phyloP scores from a whole-genome alignment of 2,888 invertebrate genomes.

The Syritta pipiens region DNA sequence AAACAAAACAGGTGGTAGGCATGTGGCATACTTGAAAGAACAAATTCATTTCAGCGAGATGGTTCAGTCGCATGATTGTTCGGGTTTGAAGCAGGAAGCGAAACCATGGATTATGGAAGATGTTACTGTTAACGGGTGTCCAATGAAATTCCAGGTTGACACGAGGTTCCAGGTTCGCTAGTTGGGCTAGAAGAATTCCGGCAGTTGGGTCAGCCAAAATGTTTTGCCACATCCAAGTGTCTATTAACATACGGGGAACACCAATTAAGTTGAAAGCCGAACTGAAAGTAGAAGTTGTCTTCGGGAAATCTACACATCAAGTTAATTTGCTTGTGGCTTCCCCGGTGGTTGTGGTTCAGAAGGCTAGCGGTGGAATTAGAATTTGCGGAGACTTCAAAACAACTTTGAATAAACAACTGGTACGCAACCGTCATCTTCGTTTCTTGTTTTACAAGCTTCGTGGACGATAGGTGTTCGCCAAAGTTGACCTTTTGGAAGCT shows the following conservation, averaged over 20 bases:
- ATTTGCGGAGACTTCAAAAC: constrained; percentile 34
- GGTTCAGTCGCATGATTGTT: too few relatives aligned
- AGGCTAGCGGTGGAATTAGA: constrained; percentile 26
- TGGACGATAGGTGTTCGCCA: constrained; percentile 51
- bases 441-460: neutral
- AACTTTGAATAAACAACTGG: constrained; percentile 6
- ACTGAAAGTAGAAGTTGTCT: neutral
- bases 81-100: neutral
- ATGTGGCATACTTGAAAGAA: too few relatives aligned
- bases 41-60: too few relatives aligned
- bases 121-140: constrained; percentile 2
- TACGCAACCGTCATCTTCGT: constrained; percentile 57
- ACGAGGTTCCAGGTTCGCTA: constrained; percentile 38
- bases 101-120: neutral
- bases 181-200: constrained; percentile 12
- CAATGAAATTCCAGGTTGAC: constrained; percentile 36
- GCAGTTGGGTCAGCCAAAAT: constrained; percentile 3
- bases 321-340: neutral
- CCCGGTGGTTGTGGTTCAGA: constrained; percentile 15
- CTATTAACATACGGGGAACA: constrained; percentile 9
- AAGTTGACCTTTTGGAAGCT: constrained; percentile 48
- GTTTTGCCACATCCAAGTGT: neutral
- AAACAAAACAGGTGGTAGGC: too few relatives aligned
- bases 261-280: neutral
- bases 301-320: neutral